Conservation (phyloP, 2,888 invertebrate species). For the Acutogordius australiensis region DNA sequence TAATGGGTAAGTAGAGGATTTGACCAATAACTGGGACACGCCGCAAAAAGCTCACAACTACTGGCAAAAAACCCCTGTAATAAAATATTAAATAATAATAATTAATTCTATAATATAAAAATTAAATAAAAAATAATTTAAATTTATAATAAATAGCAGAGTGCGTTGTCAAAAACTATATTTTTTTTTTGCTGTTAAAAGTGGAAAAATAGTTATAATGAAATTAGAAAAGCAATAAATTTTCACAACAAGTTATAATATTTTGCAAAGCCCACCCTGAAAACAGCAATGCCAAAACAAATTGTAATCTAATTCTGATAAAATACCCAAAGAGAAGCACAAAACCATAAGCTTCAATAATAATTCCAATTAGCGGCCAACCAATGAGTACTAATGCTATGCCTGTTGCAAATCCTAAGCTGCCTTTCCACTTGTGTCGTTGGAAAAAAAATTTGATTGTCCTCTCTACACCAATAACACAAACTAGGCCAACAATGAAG, state of each 20-base stretch:
- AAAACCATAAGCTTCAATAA: slow-evolving; percentile 82
- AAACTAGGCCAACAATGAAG: slow-evolving; percentile 69
- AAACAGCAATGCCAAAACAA: no score
- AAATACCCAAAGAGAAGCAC: slow-evolving; percentile 34
- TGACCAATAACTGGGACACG: slow-evolving; percentile 67
- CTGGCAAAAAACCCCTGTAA: slow-evolving; percentile 76
- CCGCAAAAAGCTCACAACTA: slow-evolving; percentile 69
- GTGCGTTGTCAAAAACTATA: no score
- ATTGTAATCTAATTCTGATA: no score
- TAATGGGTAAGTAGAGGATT: slow-evolving; percentile 55
- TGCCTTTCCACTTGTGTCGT: slow-evolving; percentile 64
- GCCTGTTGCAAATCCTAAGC: slow-evolving; percentile 62
- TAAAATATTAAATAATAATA: not conserved
- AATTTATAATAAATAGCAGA: no score
- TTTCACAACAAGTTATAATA: not conserved
- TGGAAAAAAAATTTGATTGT: slow-evolving; percentile 94
- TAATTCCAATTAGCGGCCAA: slow-evolving; percentile 83
- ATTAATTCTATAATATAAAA: not conserved
- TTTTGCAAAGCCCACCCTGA: no score
- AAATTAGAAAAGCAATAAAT: no score
- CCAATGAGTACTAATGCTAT: slow-evolving; percentile 65
- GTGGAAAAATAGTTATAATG: no score
- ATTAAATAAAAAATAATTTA: no score
- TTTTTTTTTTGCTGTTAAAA: no score
- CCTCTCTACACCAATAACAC: slow-evolving; percentile 74